Conservation (phyloP, 2,113 vertebrate species). For the Passer domesticus region DNA sequence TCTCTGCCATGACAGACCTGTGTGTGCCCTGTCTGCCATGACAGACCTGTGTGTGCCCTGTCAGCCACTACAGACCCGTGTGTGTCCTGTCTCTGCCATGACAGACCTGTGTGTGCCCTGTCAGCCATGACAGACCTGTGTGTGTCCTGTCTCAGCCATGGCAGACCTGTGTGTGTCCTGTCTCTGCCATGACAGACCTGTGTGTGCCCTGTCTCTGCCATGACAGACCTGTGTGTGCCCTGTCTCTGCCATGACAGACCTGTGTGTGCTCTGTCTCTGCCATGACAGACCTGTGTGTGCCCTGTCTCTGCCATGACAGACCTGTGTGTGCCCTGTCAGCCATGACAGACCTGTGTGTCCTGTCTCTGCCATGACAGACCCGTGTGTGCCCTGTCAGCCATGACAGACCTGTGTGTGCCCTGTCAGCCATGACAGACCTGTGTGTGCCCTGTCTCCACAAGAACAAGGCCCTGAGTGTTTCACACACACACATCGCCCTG, state of each 20-base stretch:
- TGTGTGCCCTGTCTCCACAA: neutral
- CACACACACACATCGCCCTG: rapidly evolving
- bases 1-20: neutral
- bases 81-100: neutral
- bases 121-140: too few relatives aligned
- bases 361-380: neutral
- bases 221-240: too few relatives aligned
- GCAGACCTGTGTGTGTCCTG: too few relatives aligned
- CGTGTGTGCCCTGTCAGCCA: neutral
- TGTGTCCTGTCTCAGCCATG: too few relatives aligned
- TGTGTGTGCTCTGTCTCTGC: too few relatives aligned
- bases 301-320: neutral
- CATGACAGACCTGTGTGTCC: neutral
- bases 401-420: neutral
- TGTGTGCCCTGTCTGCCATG: neutral
- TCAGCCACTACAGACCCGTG: rapidly evolving
- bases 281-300: too few relatives aligned
- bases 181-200: too few relatives aligned
- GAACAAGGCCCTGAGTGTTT: neutral
- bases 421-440: neutral
- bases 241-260: too few relatives aligned
- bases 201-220: too few relatives aligned
- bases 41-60: neutral
- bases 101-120: neutral
- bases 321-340: neutral